These are phyloP conservation scores for Lepidocyrtinus sp. DNA, from an alignment of 2,888 invertebrate genomes.

Conservation along the genomic window DNA sequence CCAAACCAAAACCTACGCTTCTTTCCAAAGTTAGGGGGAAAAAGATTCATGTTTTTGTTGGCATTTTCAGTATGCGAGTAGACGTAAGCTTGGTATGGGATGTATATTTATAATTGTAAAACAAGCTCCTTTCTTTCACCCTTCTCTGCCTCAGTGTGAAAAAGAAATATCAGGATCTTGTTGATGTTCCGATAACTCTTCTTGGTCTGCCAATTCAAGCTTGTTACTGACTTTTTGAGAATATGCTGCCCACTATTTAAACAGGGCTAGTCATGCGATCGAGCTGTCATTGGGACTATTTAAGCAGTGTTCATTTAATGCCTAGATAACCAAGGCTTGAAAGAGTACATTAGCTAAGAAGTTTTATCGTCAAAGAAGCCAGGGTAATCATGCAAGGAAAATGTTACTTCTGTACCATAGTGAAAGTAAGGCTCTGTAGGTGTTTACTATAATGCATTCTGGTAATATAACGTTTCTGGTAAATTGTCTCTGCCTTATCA, in stretches of 20 bases:
- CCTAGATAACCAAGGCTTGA: too few relatives aligned
- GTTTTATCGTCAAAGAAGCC: too few relatives aligned
- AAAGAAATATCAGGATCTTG: slow-evolving; percentile 14
- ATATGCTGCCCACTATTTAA: not conserved
- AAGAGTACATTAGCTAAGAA: too few relatives aligned
- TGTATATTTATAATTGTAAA: not conserved
- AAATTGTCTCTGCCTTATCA: too few relatives aligned
- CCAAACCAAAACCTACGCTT: slow-evolving; percentile 11
- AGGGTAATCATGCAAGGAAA: too few relatives aligned
- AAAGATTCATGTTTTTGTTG: not conserved
- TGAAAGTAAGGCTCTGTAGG: too few relatives aligned
- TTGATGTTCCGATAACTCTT: not conserved
- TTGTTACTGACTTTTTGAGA: not conserved
- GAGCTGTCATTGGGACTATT: not conserved
- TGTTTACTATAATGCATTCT: too few relatives aligned
- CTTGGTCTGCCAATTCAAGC: not conserved
- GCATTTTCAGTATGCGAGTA: slow-evolving; percentile 11
- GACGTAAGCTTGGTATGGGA: slow-evolving; percentile 6
- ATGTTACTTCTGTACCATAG: too few relatives aligned
- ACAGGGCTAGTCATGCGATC: not conserved
- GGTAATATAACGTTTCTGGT: too few relatives aligned
- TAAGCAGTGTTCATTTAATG: not conserved
- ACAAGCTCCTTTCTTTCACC: not conserved
- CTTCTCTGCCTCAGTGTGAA: not conserved
- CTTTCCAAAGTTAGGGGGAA: slow-evolving; percentile 13